These are phyloP conservation scores for Plecotus auritus DNA, from an alignment of 2,113 vertebrate species.

Conservation along the genomic window DNA sequence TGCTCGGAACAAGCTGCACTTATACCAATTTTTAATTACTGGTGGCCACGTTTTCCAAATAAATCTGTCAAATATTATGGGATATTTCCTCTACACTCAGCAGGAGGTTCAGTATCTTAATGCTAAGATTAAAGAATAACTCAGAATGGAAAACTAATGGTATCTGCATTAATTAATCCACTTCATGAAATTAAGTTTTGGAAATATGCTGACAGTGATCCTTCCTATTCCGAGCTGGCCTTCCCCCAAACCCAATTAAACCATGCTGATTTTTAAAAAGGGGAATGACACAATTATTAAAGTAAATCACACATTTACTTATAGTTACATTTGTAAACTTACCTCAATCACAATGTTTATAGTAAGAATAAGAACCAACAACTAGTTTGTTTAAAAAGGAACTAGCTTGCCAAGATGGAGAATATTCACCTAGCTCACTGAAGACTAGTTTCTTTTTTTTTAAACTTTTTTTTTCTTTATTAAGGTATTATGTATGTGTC, in stretches of 20 bases:
- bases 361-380: not conserved
- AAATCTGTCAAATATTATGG: not conserved
- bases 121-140: not conserved
- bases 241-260: not conserved
- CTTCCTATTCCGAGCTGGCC: not conserved
- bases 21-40: not conserved
- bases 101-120: not conserved
- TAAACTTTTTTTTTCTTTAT: too few species aligned
- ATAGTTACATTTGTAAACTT: not conserved
- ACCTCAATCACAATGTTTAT: not conserved
- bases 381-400: conserved; percentile 21
- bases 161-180: not conserved
- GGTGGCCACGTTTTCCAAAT: not conserved
- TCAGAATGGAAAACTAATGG: not conserved
- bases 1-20: not conserved
- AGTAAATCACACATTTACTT: not conserved
- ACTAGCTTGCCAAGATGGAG: not conserved
- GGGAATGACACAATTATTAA: not conserved
- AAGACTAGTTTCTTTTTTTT: not conserved
- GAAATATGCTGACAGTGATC: not conserved
- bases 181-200: not conserved
- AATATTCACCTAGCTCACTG: not conserved
- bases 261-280: not conserved
- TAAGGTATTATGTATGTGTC: too few species aligned
- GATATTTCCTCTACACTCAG: not conserved